Base-by-base conservation (phyloP, 92 coral and sea anemone genomes). In the Palythoa grandis region DNA sequence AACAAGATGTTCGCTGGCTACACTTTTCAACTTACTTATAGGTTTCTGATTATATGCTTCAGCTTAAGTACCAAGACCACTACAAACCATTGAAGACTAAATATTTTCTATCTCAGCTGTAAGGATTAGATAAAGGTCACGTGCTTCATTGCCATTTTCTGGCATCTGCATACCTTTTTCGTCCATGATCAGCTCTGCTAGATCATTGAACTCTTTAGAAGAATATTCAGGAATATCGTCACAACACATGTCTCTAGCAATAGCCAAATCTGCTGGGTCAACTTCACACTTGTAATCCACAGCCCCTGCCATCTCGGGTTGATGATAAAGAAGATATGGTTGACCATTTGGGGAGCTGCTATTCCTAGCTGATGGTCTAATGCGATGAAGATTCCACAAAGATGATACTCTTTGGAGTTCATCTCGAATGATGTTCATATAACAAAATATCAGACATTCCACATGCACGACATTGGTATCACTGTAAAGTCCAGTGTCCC, bases 401-500 rank as follows among this genome's bases (percentile, higher is more conserved):
- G 75, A 78, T 58, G 86, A 85, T 70, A 87, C 86, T 71, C 80
- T 79, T 79, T 89, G 87, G 86, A 89, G 82, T 86, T 83, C 88
- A 75, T 83, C 79, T 13, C 60, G 90, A 76, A 87, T 80, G 77
- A 87, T 22, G 82, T 86, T 63, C 86, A 80, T 87, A 79, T 87
- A 87, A 80, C 86, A 87, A 87, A 80, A 87, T 70, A 87, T 79
- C 65, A 88, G 90, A 72, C 90, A 82, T 82, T 88, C 87, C 67
- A 74, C 90, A 82, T 88, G 90, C 90, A 88, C 90, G 52, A 74
- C 72, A 82, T 82, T 88, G 66, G 90, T 75, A 70, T 88, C 83
- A 88, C 87, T 82, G 87, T 88, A 82, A 74, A 88, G 87, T 82
- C 90, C 83, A 43, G 87, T 88, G 90, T 75, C 87, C 77, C 90